Percentiles rank a stretch among this genome's conserved stretches.
Evolutionary conservation across 2,888 invertebrate species (phyloP).

Genomic region (Drosophila acutilabella): DNA sequence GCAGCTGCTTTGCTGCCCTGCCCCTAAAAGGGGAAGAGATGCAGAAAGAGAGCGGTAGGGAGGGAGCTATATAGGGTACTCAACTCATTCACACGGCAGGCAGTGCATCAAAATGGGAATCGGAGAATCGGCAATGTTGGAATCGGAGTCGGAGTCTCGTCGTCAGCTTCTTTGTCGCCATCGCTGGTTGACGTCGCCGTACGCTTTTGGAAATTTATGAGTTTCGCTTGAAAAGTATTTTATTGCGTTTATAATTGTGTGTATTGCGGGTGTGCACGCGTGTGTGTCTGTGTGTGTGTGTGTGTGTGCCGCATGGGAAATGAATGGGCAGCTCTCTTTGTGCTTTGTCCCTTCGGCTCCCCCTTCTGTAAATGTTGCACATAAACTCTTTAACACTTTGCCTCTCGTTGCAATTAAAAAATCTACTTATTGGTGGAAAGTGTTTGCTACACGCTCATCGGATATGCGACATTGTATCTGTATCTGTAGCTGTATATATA

Average conservation of each 20-base stretch:
- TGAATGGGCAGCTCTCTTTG: slow-evolving; percentile 61
- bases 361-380: slow-evolving; percentile 77
- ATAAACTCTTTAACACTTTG: slow-evolving; percentile 84
- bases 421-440: slow-evolving; percentile 72
- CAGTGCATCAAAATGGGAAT: slow-evolving; percentile 57
- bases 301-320: slow-evolving; percentile 69
- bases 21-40: slow-evolving; percentile 1
- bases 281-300: slow-evolving; percentile 40
- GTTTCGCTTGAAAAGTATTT: slow-evolving; percentile 83
- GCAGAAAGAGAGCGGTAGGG: neutral
- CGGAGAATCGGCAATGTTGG: slow-evolving; percentile 26
- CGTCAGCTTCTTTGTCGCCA: slow-evolving; percentile 75
- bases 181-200: slow-evolving; percentile 64
- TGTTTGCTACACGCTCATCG: slow-evolving; percentile 38
- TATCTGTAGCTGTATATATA: slow-evolving; percentile 7
- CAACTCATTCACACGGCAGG: slow-evolving; percentile 77
- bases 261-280: slow-evolving; percentile 38
- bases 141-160: slow-evolving; percentile 41
- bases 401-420: slow-evolving; percentile 81
- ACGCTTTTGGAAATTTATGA: slow-evolving; percentile 81
- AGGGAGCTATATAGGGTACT: slow-evolving; percentile 14
- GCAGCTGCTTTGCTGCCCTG: slow-evolving; percentile 46
- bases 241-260: slow-evolving; percentile 82
- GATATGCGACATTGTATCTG: slow-evolving; percentile 60
- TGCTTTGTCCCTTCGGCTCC: slow-evolving; percentile 18